A percentile compares a stretch with the other conserved stretches of the same genome.
phyloP scores from a whole-genome alignment of 2,888 invertebrate genomes.

The Adelognathus sp. region DNA sequence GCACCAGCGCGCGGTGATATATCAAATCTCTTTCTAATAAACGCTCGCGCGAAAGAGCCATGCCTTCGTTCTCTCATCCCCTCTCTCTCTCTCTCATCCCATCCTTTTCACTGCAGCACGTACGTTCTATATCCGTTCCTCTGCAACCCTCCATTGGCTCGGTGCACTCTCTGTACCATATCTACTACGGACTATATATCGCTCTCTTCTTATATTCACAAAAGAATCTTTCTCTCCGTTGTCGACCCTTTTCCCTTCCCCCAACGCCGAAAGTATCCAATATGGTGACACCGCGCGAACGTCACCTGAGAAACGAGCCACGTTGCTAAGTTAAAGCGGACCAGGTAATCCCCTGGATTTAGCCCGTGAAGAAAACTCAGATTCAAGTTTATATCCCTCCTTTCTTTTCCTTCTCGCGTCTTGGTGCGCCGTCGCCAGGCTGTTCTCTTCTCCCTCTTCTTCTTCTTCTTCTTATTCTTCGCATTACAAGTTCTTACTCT shows the following conservation, averaged over 20 bases:
- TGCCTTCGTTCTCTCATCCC: background rate
- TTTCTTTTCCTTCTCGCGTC: slow-evolving; percentile 64
- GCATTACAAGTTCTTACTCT: no score
- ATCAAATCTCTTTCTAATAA: slow-evolving; percentile 78
- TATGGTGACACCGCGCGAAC: slow-evolving; percentile 73
- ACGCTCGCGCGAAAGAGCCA: slow-evolving; percentile 58
- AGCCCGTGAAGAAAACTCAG: slow-evolving; percentile 75
- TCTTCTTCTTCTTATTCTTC: slow-evolving; percentile 45
- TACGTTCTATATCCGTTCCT: slow-evolving; percentile 18
- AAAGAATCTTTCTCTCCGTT: slow-evolving; percentile 43
- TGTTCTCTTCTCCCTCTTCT: background rate
- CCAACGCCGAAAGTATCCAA: slow-evolving; percentile 73
- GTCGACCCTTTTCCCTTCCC: no score
- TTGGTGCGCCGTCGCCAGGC: background rate
- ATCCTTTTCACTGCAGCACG: slow-evolving; percentile 24
- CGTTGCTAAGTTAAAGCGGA: slow-evolving; percentile 75
- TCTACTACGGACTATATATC: slow-evolving; percentile 1
- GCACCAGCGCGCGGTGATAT: slow-evolving; percentile 66
- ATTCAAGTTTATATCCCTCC: slow-evolving; percentile 74
- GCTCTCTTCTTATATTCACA: slow-evolving; percentile 42
- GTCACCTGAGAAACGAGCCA: slow-evolving; percentile 78
- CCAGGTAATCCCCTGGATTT: slow-evolving; percentile 77
- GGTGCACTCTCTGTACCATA: slow-evolving; percentile 36
- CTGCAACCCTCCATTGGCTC: slow-evolving; percentile 19
- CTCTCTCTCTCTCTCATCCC: slow-evolving; percentile 27